These are phyloP conservation scores for Agonopterix heracliana DNA, from an alignment of 2,888 invertebrate species.

Conservation along the genomic window DNA sequence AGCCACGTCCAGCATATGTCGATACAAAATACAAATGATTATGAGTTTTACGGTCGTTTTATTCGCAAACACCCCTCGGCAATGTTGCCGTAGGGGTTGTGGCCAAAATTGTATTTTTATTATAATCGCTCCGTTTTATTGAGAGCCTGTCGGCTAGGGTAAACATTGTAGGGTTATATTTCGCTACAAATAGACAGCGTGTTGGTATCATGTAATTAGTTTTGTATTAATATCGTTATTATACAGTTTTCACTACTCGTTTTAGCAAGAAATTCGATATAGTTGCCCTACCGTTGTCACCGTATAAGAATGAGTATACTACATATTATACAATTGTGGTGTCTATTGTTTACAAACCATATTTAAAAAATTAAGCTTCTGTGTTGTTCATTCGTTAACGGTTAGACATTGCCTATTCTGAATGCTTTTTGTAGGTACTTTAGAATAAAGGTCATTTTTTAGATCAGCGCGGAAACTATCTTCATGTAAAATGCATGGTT, in stretches of 20 bases:
- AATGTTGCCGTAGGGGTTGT: slow-evolving; percentile 53
- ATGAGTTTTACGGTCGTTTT: slow-evolving; percentile 54
- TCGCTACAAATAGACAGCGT: slow-evolving; percentile 35
- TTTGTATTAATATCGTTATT: slow-evolving; percentile 29
- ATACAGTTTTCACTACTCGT: slow-evolving; percentile 2
- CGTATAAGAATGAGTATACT: no score
- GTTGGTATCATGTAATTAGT: slow-evolving; percentile 47
- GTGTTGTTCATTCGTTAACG: no score
- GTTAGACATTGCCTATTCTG: no score
- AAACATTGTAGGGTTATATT: slow-evolving; percentile 56
- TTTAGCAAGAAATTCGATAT: background rate
- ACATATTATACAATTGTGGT: no score
- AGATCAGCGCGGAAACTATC: no score
- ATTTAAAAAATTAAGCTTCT: no score
- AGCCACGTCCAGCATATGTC: slow-evolving; percentile 32
- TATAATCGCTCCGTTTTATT: slow-evolving; percentile 67
- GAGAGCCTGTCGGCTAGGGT: slow-evolving; percentile 55
- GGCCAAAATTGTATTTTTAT: slow-evolving; percentile 75
- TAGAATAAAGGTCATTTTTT: no score
- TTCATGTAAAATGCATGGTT: no score
- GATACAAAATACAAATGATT: slow-evolving; percentile 37
- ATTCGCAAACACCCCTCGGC: slow-evolving; percentile 63
- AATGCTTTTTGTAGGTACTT: no score
- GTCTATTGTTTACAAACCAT: no score
- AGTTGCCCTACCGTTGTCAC: background rate